Evolutionary conservation across 64 coral and sea anemone genomes (phyloP), one percentile per base, ranked within the genome.

Genomic region (Dendronephthya gigantea): DNA sequence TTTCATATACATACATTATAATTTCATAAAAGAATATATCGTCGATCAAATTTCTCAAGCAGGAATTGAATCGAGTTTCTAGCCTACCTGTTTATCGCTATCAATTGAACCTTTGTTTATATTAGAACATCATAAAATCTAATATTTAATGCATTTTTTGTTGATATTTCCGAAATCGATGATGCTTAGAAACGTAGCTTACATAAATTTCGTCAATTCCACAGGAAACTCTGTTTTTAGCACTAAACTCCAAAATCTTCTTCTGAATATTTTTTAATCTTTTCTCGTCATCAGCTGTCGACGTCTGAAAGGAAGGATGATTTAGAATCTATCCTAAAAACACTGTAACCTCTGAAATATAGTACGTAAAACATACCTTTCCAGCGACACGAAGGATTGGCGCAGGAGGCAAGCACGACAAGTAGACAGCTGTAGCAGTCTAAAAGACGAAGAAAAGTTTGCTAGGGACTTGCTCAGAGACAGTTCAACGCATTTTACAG

Each of bases 251-350:
- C 47, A 98, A 30, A 41, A 98, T 98, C 81, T 98, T 89, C 50
- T 92, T 98, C 47, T 98, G 95, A 41, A 98, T 98, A 87, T 98
- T 90, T 52, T 84, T 89, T 40, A 98, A 68, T 9, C 95, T 43
- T 48, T 93, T 98, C 40, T 98, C 95, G 83, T 98, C 95, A 84
- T 98, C 95, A 36, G 87, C 37, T n/a, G 89, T 85, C 13, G 88
- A 84, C 82, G 86, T 87, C 94, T 96, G 35, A 23, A 86, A 90
- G 14, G 34, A 79, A 31, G 74, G 68, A 1, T n/a, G n/a, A 74
- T 35, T 13, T 1, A 30, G 14, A 74, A 4, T 52, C 50, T 52
- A 22, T 22, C 50, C 13, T 16, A 52, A 52, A 58, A 58, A 58
- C 14, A 17, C 9, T n/a, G 2, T 22, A 58, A 58, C 9, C 51